Evolutionary conservation across 2,888 invertebrate species (phyloP), one percentile per base, ranked within the genome.

Genomic region (Syritta pipiens): DNA sequence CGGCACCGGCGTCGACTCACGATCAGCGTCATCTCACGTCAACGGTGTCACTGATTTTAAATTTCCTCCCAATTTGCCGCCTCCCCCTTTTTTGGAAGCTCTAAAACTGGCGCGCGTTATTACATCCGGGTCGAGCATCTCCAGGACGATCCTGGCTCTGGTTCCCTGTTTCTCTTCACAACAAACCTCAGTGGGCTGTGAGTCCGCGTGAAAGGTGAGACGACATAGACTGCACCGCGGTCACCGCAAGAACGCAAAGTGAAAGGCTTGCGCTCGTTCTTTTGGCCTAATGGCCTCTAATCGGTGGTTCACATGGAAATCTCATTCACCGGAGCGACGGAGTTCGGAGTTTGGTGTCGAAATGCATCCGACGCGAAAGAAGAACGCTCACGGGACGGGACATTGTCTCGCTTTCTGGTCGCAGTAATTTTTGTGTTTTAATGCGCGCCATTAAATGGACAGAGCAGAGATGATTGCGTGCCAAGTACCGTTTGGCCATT

Each of bases 71-170:
- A 30, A n/a, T 51, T 9, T 32, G 6, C 4, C 17, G 6, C 7
- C 24, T 32, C 6, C n/a, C 22, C 17, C 2, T 26, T 26, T 44
- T 59, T 40, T 24, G 3, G 55, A 32, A 35, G 42, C 49, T 44
- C 55, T 62, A 48, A 44, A 42, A 75, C 68, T 68, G 62, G 62
- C n/a, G n/a, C n/a, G n/a, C 17, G 60, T 75, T 68, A 75, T 75
- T 75, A 75, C 68, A 68, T 75, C 75, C 75, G 75, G 75, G 55
- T 68, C n/a, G n/a, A n/a, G n/a, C n/a, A n/a, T 32, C 9, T 9
- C n/a, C n/a, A n/a, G n/a, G n/a, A n/a, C n/a, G 37, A 22, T 42
- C 10, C 20, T 35, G 7, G 44, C 12, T 22, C 3, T 32, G 40
- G 12, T 28, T 6, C 32, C 1, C 22, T 32, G 10, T 37, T 24